These are phyloP conservation scores for Micromussa lordhowensis DNA, from an alignment of 92 coral and sea anemone genomes.

Conservation along the genomic window DNA sequence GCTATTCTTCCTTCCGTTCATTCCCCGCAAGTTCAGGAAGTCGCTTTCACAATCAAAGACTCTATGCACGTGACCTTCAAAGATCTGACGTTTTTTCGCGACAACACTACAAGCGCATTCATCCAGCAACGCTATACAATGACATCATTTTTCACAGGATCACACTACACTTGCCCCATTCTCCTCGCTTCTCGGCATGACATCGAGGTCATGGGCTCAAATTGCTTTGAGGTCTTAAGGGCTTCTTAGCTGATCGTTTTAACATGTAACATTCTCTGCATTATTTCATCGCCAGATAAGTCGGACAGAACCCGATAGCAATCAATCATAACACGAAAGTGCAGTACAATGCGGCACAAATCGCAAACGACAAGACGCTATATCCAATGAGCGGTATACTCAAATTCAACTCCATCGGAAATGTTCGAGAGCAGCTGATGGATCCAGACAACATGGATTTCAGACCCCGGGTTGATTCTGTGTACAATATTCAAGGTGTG, in stretches of 20 bases:
- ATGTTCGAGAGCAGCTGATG: constrained; percentile 64
- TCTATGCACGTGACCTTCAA: constrained; percentile 57
- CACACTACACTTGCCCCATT: no score
- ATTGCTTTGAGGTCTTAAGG: no score
- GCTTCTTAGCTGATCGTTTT: not conserved
- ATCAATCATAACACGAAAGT: constrained; percentile 65
- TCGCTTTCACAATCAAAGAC: constrained; percentile 67
- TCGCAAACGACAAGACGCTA: constrained; percentile 66
- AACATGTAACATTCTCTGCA: not conserved
- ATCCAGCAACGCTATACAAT: constrained; percentile 31
- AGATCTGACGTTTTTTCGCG: constrained; percentile 80
- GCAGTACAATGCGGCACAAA: constrained; percentile 71
- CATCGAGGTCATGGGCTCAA: no score
- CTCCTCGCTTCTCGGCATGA: no score
- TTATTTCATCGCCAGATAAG: constrained; percentile 27
- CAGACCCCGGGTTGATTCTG: constrained; percentile 61
- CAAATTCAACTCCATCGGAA: constrained; percentile 51
- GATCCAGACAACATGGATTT: constrained; percentile 80
- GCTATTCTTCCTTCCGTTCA: not conserved
- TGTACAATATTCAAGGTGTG: constrained; percentile 55
- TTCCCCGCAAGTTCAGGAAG: constrained; percentile 48
- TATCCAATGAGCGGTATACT: constrained; percentile 71
- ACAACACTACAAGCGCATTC: constrained; percentile 69
- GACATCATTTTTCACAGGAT: no score
- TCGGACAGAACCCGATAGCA: constrained; percentile 64